These are phyloP conservation scores for Parascotia fuliginaria DNA, from an alignment of 2,888 invertebrate genomes.

Conservation along the genomic window DNA sequence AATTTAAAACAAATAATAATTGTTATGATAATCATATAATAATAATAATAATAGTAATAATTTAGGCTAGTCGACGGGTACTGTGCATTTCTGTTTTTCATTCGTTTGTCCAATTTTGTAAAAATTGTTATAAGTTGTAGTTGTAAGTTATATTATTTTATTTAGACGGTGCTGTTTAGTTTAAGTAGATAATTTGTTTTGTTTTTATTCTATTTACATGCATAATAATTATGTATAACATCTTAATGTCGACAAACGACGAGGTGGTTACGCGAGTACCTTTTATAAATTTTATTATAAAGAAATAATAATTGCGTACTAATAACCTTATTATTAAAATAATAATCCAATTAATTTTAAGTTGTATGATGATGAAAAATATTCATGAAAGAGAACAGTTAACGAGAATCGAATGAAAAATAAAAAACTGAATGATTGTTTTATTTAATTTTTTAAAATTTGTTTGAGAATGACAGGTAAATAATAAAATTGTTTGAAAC, in stretches of 20 bases:
- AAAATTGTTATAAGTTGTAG: constrained; percentile 62
- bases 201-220: constrained; percentile 38
- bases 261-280: constrained; percentile 84
- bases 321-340: constrained; percentile 38
- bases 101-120: constrained; percentile 82
- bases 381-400: constrained; percentile 33
- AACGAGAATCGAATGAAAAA: constrained; percentile 35
- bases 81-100: constrained; percentile 74
- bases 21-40: constrained; percentile 31
- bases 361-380: constrained; percentile 46
- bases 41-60: constrained; percentile 46
- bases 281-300: constrained; percentile 65
- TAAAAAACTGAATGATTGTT: constrained; percentile 34
- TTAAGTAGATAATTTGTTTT: constrained; percentile 56
- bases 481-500: constrained; percentile 44
- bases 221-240: constrained; percentile 29
- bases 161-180: constrained; percentile 69
- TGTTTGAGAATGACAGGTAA: constrained; percentile 22
- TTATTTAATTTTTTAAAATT: constrained; percentile 41
- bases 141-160: constrained; percentile 46
- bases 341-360: constrained; percentile 32
- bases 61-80: constrained; percentile 84
- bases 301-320: constrained; percentile 48
- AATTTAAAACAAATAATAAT: constrained; percentile 43
- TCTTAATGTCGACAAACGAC: constrained; percentile 54